Percentiles rank a stretch among this genome's conserved stretches.
These are phyloP conservation scores for Catajapyx aquilonaris DNA, from an alignment of 1,140 invertebrate species.

Conservation along the genomic window DNA sequence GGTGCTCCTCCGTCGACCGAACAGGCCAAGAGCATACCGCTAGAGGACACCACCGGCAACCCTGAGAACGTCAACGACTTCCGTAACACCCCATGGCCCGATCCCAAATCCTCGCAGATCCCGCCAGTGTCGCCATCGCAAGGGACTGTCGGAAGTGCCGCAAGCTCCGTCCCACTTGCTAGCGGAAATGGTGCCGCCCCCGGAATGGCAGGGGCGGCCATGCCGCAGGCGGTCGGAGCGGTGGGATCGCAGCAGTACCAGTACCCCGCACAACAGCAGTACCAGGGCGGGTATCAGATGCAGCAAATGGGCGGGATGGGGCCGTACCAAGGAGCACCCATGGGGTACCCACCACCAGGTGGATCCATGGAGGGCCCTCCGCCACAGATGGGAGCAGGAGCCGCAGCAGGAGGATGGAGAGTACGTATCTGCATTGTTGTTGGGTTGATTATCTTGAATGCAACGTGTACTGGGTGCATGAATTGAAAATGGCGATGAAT, in stretches of 20 bases:
- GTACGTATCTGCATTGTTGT: constrained; percentile 4
- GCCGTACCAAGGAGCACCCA: constrained; percentile 10
- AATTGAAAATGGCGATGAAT: neutral
- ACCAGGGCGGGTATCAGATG: neutral
- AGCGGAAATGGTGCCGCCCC: neutral
- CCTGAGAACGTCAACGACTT: constrained; percentile 56
- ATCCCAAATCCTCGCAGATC: constrained; percentile 33
- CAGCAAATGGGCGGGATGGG: neutral
- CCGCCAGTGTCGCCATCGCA: neutral
- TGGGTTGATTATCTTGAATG: constrained; percentile 1
- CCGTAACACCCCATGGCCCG: constrained; percentile 50
- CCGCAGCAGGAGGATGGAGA: constrained; percentile 11
- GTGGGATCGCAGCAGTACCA: neutral
- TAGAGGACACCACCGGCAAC: constrained; percentile 65
- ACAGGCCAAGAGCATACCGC: constrained; percentile 61
- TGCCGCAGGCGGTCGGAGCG: neutral
- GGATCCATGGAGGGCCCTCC: constrained; percentile 17
- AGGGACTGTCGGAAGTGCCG: neutral
- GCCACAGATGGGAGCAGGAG: neutral
- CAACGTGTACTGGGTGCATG: neutral
- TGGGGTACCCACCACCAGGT: constrained; percentile 22
- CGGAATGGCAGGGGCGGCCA: neutral
- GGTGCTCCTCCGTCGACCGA: no score
- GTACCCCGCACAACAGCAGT: neutral
- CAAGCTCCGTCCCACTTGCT: neutral